phyloP scores from a whole-genome alignment of 2,113 vertebrate species.

The Caracal caracal region DNA sequence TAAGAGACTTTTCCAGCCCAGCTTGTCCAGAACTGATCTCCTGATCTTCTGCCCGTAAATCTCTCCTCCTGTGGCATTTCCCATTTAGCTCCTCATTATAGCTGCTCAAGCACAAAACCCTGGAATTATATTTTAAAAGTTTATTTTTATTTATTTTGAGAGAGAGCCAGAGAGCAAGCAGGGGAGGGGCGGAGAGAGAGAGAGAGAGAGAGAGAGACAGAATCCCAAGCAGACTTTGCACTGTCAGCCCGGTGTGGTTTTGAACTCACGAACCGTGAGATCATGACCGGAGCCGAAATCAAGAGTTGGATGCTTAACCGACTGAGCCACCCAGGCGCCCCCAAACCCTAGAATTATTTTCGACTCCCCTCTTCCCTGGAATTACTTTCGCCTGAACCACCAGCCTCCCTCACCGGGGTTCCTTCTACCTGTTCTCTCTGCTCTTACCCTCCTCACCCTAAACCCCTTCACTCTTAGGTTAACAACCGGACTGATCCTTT shows the following conservation, averaged over 20 bases:
- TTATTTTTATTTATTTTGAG: too few species aligned
- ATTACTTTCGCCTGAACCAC: neutral
- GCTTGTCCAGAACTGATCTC: neutral
- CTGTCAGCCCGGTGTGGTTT: too few species aligned
- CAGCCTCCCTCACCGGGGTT: neutral
- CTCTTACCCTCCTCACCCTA: neutral
- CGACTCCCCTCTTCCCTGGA: too few species aligned
- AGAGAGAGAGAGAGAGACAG: too few species aligned
- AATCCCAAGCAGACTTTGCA: too few species aligned
- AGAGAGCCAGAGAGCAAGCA: too few species aligned
- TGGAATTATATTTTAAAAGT: too few species aligned
- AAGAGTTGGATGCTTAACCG: too few species aligned
- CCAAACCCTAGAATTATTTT: neutral
- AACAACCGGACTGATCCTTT: neutral
- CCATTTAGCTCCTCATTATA: neutral
- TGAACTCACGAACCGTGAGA: too few species aligned
- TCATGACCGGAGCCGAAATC: too few species aligned
- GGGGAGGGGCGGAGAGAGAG: too few species aligned
- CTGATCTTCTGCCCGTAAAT: neutral
- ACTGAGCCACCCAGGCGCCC: too few species aligned
- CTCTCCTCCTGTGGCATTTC: neutral
- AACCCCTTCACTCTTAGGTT: neutral
- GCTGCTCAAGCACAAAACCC: neutral
- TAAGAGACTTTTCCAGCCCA: neutral
- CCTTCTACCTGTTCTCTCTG: neutral